These are phyloP conservation scores for Lagopus leucura DNA, from an alignment of 2,113 vertebrate genomes.

Conservation along the genomic window DNA sequence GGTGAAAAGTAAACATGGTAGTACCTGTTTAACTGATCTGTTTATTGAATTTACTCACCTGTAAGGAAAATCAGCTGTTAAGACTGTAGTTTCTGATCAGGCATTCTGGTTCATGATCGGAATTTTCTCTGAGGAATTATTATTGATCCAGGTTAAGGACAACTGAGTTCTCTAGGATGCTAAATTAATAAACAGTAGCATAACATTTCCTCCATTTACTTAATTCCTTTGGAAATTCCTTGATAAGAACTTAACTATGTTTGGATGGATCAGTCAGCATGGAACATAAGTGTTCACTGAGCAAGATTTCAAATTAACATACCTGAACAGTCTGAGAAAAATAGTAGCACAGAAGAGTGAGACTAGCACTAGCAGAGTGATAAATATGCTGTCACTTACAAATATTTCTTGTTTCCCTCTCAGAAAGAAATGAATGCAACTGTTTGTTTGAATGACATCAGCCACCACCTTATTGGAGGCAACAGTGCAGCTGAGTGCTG, in stretches of 20 bases:
- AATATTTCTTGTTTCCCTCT: slow-evolving; percentile 22
- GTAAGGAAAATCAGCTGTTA: neutral
- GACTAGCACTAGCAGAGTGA: neutral
- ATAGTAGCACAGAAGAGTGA: neutral
- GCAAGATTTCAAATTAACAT: neutral
- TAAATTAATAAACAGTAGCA: neutral
- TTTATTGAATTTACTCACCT: neutral
- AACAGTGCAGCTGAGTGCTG: slow-evolving; percentile 5
- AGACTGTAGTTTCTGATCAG: neutral
- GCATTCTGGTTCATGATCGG: neutral
- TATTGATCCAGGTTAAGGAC: neutral
- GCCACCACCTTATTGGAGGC: neutral
- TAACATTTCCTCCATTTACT: neutral
- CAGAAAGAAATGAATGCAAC: slow-evolving; percentile 25
- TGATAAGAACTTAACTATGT: neutral
- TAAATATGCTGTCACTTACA: slow-evolving; percentile 19
- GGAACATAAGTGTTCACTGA: neutral
- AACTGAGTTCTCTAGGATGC: neutral
- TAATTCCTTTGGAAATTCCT: neutral
- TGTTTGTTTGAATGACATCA: slow-evolving; percentile 42
- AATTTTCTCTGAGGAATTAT: neutral
- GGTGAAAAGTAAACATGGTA: neutral
- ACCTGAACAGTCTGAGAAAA: neutral
- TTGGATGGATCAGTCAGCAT: neutral
- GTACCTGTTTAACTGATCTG: neutral